Percentiles rank a stretch among this genome's conserved stretches.
Evolutionary conservation across 2,113 vertebrate genomes (phyloP).

Genomic region (Rhagologus leucostigma): DNA sequence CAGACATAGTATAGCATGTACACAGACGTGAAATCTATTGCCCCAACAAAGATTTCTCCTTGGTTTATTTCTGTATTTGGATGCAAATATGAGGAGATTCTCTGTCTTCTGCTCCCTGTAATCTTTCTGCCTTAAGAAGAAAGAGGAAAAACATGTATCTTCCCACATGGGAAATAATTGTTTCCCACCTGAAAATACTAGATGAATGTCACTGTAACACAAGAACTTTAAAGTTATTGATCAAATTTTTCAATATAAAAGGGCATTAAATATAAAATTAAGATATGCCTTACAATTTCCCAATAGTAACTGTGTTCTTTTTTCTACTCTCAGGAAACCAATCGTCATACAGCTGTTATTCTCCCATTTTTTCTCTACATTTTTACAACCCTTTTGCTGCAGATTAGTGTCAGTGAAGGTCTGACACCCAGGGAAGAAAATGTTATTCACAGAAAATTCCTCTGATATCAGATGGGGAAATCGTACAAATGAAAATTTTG

Average conservation of each 20-base stretch:
- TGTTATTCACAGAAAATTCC: not conserved
- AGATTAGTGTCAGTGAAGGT: not conserved
- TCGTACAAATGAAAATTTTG: not conserved
- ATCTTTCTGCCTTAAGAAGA: not conserved
- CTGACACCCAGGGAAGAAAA: not conserved
- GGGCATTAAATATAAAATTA: not conserved
- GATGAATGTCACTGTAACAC: not conserved
- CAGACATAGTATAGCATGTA: not conserved
- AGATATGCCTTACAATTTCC: not conserved
- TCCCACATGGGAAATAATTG: not conserved
- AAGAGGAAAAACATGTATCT: not conserved
- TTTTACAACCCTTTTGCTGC: not conserved
- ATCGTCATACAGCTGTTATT: not conserved
- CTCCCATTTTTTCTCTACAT: not conserved
- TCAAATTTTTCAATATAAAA: not conserved
- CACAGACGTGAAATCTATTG: not conserved
- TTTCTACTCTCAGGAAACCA: not conserved
- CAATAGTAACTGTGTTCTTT: not conserved
- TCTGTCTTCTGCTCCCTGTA: not conserved
- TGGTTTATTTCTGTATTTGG: not conserved
- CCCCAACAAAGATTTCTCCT: not conserved
- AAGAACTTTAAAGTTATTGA: not conserved
- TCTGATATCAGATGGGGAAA: not conserved
- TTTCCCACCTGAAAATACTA: not conserved
- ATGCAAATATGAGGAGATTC: not conserved